Evolutionary conservation across 53 echinoderm and acorn worm genomes (phyloP).

Genomic region (Crossaster papposus): DNA sequence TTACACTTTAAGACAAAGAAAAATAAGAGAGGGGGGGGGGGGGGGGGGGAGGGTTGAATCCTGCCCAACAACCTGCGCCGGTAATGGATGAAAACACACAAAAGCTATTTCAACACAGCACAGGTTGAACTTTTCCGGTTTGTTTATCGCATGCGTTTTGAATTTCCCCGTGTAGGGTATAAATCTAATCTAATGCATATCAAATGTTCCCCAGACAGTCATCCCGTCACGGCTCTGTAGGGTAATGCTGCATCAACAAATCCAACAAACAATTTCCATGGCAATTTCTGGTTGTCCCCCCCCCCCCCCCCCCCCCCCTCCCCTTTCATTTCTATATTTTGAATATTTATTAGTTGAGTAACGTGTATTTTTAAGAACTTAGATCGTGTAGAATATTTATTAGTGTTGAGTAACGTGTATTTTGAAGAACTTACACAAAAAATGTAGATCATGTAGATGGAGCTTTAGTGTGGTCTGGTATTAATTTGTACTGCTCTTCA

Average conservation of each 20-base stretch:
- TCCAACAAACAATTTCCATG: not conserved
- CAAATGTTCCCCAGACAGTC: not conserved
- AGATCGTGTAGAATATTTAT: too few relatives aligned
- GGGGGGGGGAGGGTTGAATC: too few relatives aligned
- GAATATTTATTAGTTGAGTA: too few relatives aligned
- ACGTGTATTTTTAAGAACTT: too few relatives aligned
- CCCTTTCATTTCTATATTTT: not conserved
- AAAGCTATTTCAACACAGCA: not conserved
- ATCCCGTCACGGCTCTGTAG: not conserved
- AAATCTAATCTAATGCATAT: constrained; percentile 6
- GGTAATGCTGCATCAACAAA: not conserved
- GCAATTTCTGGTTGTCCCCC: not conserved
- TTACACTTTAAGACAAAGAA: not conserved
- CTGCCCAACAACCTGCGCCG: not conserved
- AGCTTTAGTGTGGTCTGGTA: too few relatives aligned
- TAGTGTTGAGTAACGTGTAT: too few relatives aligned
- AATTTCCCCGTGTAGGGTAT: not conserved
- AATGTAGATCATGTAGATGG: too few relatives aligned
- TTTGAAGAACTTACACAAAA: too few relatives aligned
- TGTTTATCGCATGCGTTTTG: not conserved
- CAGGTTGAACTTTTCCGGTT: not conserved
- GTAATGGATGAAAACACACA: not conserved
- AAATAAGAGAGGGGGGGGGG: not conserved
- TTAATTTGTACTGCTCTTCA: too few relatives aligned
- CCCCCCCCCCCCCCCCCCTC: not conserved